Percentiles rank a stretch among this genome's conserved stretches.
phyloP scores from a whole-genome alignment of 2,888 invertebrate genomes.

The Fabriciana adippe region DNA sequence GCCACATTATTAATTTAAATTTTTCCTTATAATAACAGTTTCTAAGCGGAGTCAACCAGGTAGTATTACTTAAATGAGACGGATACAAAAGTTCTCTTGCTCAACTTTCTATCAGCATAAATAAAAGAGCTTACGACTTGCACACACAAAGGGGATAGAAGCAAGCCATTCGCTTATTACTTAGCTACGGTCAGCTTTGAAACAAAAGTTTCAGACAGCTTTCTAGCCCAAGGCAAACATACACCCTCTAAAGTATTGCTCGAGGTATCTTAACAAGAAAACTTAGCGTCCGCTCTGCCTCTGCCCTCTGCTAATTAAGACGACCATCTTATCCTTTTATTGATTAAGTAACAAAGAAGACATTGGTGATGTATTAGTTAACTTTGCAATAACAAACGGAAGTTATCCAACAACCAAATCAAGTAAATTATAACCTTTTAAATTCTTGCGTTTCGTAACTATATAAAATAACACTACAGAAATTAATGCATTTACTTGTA shows the following conservation, averaged over 20 bases:
- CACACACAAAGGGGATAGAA: constrained; percentile 17
- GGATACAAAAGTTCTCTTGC: not conserved
- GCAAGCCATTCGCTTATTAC: constrained; percentile 16
- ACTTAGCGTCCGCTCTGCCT: constrained; percentile 3
- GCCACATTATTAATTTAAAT: no score
- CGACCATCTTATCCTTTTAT: not conserved
- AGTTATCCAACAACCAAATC: no score
- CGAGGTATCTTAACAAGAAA: constrained; percentile 10
- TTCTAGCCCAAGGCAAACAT: constrained; percentile 5
- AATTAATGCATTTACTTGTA: no score
- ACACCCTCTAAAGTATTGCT: constrained; percentile 8
- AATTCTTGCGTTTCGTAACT: no score
- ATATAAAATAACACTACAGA: no score
- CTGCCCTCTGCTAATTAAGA: constrained; percentile 6
- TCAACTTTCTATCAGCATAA: constrained; percentile 19
- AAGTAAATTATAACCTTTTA: no score
- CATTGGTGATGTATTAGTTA: no score
- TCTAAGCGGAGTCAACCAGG: not conserved
- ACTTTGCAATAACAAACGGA: no score
- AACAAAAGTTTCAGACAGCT: constrained; percentile 13
- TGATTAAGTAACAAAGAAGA: not conserved
- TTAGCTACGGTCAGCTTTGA: constrained; percentile 16
- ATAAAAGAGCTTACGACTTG: constrained; percentile 17
- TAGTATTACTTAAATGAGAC: not conserved
- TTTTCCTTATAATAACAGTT: not conserved